Conservation (phyloP, 2,113 vertebrate species). For the Festucalex cinctus region DNA sequence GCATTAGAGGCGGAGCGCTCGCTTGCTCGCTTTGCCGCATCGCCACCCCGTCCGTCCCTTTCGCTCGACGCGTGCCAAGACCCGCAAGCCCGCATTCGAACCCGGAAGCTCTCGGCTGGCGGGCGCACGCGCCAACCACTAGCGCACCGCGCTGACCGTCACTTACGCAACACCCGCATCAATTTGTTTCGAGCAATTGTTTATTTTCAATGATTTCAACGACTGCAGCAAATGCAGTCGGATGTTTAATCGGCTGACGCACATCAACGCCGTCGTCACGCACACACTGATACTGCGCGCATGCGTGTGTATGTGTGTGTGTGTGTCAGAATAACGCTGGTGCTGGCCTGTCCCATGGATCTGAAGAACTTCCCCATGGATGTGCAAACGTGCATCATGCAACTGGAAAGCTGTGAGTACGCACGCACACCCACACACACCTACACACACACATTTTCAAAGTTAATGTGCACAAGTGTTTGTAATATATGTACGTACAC, state of each 20-base stretch:
- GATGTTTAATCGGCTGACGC: background rate
- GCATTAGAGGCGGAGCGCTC: too few relatives aligned
- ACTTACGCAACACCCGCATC: too few relatives aligned
- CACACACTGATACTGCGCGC: background rate
- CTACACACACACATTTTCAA: slow-evolving; percentile 17
- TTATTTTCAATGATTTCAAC: background rate
- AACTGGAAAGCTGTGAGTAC: slow-evolving; percentile 98
- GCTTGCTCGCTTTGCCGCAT: too few relatives aligned
- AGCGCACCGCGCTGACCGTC: background rate
- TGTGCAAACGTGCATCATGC: slow-evolving; percentile 98
- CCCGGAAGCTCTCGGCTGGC: background rate
- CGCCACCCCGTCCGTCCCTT: too few relatives aligned
- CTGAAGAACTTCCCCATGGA: slow-evolving; percentile 99
- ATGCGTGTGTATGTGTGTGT: slow-evolving; percentile 3
- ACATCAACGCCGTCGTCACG: too few relatives aligned
- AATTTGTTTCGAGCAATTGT: background rate
- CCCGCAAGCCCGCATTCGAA: background rate
- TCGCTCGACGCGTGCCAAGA: too few relatives aligned
- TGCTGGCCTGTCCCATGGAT: slow-evolving; percentile 98
- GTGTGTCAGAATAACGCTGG: slow-evolving; percentile 86
- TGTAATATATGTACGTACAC: slow-evolving; percentile 12
- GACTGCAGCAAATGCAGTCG: background rate
- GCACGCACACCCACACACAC: slow-evolving; percentile 21
- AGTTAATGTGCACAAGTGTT: slow-evolving; percentile 5
- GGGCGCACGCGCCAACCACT: background rate